Percentiles rank a stretch among this genome's conserved stretches.
Conservation (phyloP, 2,888 invertebrate genomes). For the Scaptodrosophila latifasciaeformis region DNA sequence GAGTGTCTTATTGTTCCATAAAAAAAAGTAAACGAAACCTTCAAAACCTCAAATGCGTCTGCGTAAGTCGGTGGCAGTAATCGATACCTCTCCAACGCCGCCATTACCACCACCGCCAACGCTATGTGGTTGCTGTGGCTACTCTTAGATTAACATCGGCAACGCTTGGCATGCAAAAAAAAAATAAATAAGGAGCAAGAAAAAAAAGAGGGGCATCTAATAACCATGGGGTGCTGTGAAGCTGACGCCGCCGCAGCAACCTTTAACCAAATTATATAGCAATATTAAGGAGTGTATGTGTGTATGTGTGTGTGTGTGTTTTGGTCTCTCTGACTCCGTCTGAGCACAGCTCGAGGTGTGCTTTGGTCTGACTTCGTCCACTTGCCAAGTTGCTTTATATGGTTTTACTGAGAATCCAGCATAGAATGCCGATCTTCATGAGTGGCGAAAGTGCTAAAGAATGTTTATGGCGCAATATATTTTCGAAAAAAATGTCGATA, state of each 20-base stretch:
- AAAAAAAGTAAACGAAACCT: background rate
- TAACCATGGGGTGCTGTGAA: slow-evolving; percentile 57
- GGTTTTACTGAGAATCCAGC: background rate
- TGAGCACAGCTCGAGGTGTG: slow-evolving; percentile 16
- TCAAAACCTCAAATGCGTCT: slow-evolving; percentile 34
- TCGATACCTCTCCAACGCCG: slow-evolving; percentile 59
- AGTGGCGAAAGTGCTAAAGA: too few relatives aligned
- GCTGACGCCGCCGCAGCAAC: slow-evolving; percentile 31
- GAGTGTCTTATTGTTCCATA: slow-evolving; percentile 36
- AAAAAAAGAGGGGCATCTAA: slow-evolving; percentile 48
- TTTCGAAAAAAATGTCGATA: too few relatives aligned
- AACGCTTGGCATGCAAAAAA: slow-evolving; percentile 53
- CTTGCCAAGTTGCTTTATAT: background rate
- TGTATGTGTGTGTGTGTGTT: slow-evolving; percentile 6
- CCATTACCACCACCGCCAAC: slow-evolving; percentile 21
- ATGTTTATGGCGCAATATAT: too few relatives aligned
- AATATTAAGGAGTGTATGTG: slow-evolving; percentile 6
- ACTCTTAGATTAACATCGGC: slow-evolving; percentile 54
- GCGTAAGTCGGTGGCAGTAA: slow-evolving; percentile 65
- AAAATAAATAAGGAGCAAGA: slow-evolving; percentile 12
- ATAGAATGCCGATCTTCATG: too few relatives aligned
- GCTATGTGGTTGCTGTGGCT: slow-evolving; percentile 9
- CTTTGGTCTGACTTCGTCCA: too few relatives aligned
- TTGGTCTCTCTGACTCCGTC: background rate
- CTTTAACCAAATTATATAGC: slow-evolving; percentile 62